phyloP scores from a whole-genome alignment of 1,140 invertebrate species.

The Schlechtendalia chinensis region DNA sequence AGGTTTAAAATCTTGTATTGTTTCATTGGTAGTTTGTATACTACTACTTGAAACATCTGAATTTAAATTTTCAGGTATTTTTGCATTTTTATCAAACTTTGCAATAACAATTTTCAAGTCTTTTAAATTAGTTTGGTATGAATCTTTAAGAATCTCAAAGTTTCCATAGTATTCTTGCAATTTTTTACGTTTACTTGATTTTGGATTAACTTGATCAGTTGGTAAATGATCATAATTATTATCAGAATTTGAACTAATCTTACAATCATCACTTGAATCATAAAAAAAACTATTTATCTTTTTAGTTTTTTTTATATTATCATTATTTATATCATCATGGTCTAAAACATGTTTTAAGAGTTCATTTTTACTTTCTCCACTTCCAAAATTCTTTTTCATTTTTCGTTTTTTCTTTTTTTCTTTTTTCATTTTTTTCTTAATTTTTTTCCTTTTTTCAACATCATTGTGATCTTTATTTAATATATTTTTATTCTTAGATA shows the following conservation, averaged over 20 bases:
- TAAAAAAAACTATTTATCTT: not conserved
- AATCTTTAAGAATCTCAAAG: constrained; percentile 14
- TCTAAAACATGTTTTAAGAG: not conserved
- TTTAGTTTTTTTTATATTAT: not conserved
- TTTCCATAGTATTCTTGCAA: not conserved
- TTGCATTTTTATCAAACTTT: constrained; percentile 15
- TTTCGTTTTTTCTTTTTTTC: not conserved
- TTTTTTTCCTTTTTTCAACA: not conserved
- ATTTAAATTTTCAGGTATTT: not conserved
- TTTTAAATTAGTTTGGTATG: not conserved
- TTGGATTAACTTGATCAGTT: not conserved
- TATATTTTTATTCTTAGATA: not conserved
- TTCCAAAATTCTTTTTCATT: not conserved
- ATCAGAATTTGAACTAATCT: not conserved
- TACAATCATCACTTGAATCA: not conserved
- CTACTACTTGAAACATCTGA: not conserved
- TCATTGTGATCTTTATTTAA: not conserved
- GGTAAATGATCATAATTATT: not conserved
- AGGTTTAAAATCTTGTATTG: not conserved
- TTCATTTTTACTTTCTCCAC: not conserved
- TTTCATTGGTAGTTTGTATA: not conserved
- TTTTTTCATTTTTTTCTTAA: constrained; percentile 11
- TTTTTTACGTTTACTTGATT: not conserved
- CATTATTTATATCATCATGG: not conserved
- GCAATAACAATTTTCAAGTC: constrained; percentile 33